phyloP scores from a whole-genome alignment of 2,797 vertebrate genomes.

The Micrastur ruficollis region DNA sequence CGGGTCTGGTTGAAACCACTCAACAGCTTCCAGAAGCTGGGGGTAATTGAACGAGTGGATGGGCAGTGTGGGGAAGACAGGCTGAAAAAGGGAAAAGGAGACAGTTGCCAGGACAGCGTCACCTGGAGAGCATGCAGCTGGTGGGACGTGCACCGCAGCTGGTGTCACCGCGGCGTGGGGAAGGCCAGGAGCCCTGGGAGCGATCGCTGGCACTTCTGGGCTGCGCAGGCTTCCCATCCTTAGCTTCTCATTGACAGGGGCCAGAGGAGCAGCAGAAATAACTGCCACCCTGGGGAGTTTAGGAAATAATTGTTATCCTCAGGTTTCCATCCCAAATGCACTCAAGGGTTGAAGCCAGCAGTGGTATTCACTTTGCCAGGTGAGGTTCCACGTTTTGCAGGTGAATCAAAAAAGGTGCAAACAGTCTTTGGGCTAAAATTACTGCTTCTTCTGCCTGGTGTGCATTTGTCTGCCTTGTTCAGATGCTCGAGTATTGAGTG shows the following conservation, averaged over 20 bases:
- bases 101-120: neutral
- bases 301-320: neutral
- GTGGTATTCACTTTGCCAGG: neutral
- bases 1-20: neutral
- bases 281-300: neutral
- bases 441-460: neutral
- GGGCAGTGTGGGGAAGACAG: neutral
- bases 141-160: neutral
- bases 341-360: neutral
- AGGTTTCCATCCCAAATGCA: neutral
- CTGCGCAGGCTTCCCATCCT: neutral
- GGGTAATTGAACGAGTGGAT: neutral
- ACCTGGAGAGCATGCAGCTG: neutral
- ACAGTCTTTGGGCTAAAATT: neutral
- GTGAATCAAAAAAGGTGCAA: neutral
- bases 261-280: neutral
- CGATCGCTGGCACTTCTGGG: neutral
- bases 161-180: fast-evolving
- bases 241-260: neutral
- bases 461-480: neutral
- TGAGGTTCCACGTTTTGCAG: neutral
- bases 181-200: neutral
- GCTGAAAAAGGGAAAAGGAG: neutral
- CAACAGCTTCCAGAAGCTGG: neutral
- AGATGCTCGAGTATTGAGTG: neutral